Evolutionary conservation across 64 coral and sea anemone genomes (phyloP), one percentile per base, ranked within the genome.

Genomic region (Pocillopora verrucosa): DNA sequence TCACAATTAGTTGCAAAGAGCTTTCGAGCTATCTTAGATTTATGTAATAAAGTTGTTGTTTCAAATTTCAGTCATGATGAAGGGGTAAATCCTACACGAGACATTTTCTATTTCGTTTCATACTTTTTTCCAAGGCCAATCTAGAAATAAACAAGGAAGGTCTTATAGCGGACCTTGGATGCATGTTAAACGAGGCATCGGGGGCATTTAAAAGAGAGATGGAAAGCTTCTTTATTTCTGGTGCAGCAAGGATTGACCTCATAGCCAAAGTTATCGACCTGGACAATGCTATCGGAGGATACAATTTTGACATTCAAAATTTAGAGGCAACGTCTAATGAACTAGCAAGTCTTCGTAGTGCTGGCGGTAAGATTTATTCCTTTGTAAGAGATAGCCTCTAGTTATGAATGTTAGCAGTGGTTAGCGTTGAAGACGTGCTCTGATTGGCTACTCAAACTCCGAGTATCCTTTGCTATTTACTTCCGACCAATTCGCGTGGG

Each of bases 271-370:
- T 81, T 3, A 81, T 58, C 2, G 79, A 81, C 51, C 37, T 81
- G 13, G 79, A 81, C 10, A 81, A 81, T 64, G 61, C 12, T 1
- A 81, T 81, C 60, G 79, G 79, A 0, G 79, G 79, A 58, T 36
- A 61, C 51, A 81, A 81, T 34, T 81, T 81, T 81, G 79, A 81
- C 61, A 81, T 81, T 9, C 79, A n/a, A 16, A 36, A 51, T 24
- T 19, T 81, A 9, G 79, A 81, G 25, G 61, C 59, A 12, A 81
- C 79, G 1, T 38, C 58, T 9, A 63, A 25, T 57, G 11, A 58
- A 1, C 22, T 63, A 13, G 16, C 25, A 3, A 58, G 35, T n/a
- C 22, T 82, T 35, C 15, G 79, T 22, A 11, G 61, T 0, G 19
- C 58, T 20, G 51, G n/a, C 10, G 58, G 79, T 82, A 82, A n/a